These are phyloP conservation scores for Ctenopoma kingsleyae DNA, from an alignment of 2,797 vertebrate species.

Conservation along the genomic window DNA sequence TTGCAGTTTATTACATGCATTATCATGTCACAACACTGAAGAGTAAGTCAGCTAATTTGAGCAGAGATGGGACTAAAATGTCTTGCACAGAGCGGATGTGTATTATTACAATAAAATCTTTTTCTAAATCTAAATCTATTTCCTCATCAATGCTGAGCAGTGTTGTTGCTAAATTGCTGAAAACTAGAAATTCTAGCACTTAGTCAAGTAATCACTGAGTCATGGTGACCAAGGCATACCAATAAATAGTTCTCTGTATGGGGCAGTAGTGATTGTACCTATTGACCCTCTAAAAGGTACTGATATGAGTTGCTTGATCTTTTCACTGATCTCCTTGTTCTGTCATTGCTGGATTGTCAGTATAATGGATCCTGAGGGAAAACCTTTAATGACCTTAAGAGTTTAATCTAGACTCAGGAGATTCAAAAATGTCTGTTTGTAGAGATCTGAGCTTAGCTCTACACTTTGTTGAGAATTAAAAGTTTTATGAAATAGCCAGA, in stretches of 20 bases:
- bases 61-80: neutral
- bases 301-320: conserved; percentile 48
- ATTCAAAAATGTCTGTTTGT: conserved; percentile 24
- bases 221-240: conserved; percentile 24
- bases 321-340: conserved; percentile 46
- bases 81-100: conserved; percentile 1
- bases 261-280: conserved; percentile 20
- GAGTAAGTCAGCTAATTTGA: conserved; percentile 3
- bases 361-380: conserved; percentile 37
- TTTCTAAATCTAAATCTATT: neutral
- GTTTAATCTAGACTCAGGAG: conserved; percentile 40
- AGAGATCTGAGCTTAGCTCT: conserved; percentile 32
- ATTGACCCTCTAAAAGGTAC: conserved; percentile 28
- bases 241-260: conserved; percentile 1
- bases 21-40: neutral
- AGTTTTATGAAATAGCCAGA: conserved; percentile 21
- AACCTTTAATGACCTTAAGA: conserved; percentile 49
- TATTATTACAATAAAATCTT: neutral
- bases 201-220: conserved; percentile 22
- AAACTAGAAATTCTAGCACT: conserved; percentile 12
- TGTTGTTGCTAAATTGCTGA: conserved; percentile 2
- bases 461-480: conserved; percentile 40
- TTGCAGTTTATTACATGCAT: neutral
- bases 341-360: conserved; percentile 34
- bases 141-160: conserved; percentile 5